Base-by-base conservation (phyloP, 2,113 vertebrate species). In the Leucosticte australis region DNA sequence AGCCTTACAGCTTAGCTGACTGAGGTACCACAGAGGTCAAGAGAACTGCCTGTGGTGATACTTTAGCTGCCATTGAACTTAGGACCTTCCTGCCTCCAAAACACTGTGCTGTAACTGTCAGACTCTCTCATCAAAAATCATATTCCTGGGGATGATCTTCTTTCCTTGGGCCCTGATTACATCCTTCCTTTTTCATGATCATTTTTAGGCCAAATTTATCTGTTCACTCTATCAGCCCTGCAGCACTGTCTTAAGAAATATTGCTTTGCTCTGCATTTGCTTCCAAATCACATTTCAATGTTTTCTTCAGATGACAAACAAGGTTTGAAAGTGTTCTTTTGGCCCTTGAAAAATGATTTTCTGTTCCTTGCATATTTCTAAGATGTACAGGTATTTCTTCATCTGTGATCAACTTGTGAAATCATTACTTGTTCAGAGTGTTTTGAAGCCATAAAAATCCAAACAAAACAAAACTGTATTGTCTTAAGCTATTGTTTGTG, bases 1-100 rank as follows among this genome's bases (percentile, higher is more conserved):
- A 96, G 94, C 96, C 96, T 98, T 97, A 96, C 97, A 96, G 96
- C 91, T 96, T 95, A 94, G 84, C 95, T 97, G 96, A 92, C 94
- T 96, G 95, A 97, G 97, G 97, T 95, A 97, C 77, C 92, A 94
- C 76, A 87, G 96, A 95, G 95, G 96, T 96, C 96, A 96, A 89
- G 90, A 94, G 96, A 97, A 81, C 67, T 95, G 94, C 95, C 96
- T 92, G 69, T 95, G 94, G 92, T 89, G 97, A 97, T 93, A 93
- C 87, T 96, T 91, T 13, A 85, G 85, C 91, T 96, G 67, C 86
- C 35, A 89, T 20, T 96, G 89, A 96, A 96, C 95, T 94, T 97
- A 82, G 64, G 89, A 94, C 87, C 77, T 92, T 96, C 94, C 91
- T 91, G 80, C 82, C 92, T 97, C 84, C 76, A 92, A 95, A 94